These are phyloP conservation scores for Ceratosolen solmsi DNA, from an alignment of 1,140 invertebrate species.

Conservation along the genomic window DNA sequence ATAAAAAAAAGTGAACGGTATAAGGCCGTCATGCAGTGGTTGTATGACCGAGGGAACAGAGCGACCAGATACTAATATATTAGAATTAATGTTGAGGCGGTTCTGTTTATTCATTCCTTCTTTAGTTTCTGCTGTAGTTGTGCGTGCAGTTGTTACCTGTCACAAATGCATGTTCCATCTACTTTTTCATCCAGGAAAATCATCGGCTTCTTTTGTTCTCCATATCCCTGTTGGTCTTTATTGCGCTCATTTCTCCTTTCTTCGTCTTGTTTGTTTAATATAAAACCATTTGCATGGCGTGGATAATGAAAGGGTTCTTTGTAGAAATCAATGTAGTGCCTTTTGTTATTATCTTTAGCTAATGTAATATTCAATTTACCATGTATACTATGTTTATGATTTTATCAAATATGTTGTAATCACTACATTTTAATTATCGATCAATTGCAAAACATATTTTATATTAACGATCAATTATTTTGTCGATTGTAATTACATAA, in stretches of 20 bases:
- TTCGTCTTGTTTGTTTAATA: conserved; percentile 2
- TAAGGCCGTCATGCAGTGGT: too few species aligned
- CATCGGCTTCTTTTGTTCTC: conserved; percentile 22
- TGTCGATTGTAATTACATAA: not conserved
- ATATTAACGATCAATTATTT: not conserved
- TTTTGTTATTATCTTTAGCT: not conserved
- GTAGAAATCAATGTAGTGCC: not conserved
- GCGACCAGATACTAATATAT: conserved; percentile 39
- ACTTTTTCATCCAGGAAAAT: not conserved
- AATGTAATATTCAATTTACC: not conserved
- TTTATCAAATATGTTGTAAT: not conserved
- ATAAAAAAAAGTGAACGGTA: too few species aligned
- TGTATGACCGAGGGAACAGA: too few species aligned
- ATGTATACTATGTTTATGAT: not conserved
- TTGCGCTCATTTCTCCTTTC: not conserved
- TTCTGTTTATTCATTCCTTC: conserved; percentile 54
- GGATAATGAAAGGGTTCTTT: conserved; percentile 1
- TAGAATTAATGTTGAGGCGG: conserved; percentile 54
- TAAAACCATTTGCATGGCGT: not conserved
- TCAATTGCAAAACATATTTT: not conserved
- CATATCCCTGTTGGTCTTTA: not conserved
- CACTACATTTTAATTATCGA: not conserved
- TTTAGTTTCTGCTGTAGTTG: not conserved
- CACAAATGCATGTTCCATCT: not conserved
- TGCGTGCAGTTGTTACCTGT: not conserved